Conservation (phyloP, 2,888 invertebrate genomes). For the Serrognathus titanus region DNA sequence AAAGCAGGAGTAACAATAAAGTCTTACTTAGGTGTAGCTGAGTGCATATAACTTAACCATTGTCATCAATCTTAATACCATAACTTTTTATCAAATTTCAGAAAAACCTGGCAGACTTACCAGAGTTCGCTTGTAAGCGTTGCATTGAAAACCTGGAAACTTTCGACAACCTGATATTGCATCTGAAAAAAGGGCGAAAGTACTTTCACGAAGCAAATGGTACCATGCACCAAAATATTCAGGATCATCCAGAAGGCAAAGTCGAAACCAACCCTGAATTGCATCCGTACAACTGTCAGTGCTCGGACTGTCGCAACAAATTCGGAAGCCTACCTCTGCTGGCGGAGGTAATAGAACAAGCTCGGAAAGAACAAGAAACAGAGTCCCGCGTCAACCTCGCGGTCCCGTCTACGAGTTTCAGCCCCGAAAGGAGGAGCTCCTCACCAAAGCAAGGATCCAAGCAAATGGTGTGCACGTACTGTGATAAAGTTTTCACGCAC, state of each 20-base stretch:
- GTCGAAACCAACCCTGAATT: background rate
- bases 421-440: background rate
- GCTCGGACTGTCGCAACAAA: constrained; percentile 20
- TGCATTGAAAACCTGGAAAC: constrained; percentile 6
- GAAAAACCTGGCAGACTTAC: constrained; percentile 2
- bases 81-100: background rate
- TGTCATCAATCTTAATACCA: too few relatives aligned
- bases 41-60: too few relatives aligned
- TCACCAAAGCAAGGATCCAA: background rate
- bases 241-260: background rate
- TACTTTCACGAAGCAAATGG: constrained; percentile 7
- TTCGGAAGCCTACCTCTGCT: constrained; percentile 22
- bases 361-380: constrained; percentile 6
- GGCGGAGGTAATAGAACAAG: constrained; percentile 23
- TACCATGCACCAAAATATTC: constrained; percentile 7
- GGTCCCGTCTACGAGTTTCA: background rate
- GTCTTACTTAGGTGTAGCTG: too few relatives aligned
- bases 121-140: constrained; percentile 4
- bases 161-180: constrained; percentile 3
- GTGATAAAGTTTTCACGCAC: constrained; percentile 42
- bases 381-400: background rate
- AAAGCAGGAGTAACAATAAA: too few relatives aligned
- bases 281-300: constrained; percentile 20
- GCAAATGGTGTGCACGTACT: constrained; percentile 33
- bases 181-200: constrained; percentile 4